phyloP scores from a whole-genome alignment of 2,888 invertebrate genomes.

The Ischnus inquisitorius region DNA sequence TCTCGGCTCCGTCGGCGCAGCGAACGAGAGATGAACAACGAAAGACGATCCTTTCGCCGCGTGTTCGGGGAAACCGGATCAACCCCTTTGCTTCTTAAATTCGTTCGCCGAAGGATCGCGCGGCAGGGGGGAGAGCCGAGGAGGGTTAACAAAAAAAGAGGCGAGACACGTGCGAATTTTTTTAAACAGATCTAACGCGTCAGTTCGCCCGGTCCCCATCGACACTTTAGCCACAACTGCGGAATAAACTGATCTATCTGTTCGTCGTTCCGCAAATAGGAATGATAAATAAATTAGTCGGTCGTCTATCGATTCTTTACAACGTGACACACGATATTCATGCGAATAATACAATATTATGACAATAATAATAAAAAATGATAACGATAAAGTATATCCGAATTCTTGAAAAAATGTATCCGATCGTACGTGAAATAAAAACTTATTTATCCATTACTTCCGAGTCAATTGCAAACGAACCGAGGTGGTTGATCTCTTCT shows the following conservation, averaged over 20 bases:
- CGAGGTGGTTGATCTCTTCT: too few species aligned
- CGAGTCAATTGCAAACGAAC: too few species aligned
- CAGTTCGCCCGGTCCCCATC: conserved; percentile 36
- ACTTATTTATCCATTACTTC: too few species aligned
- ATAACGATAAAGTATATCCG: too few species aligned
- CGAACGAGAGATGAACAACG: conserved; percentile 55
- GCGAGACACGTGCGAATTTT: conserved; percentile 62
- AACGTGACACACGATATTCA: conserved; percentile 17
- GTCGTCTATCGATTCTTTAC: conserved; percentile 28
- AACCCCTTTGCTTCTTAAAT: conserved; percentile 69
- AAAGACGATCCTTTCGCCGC: conserved; percentile 58
- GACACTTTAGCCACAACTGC: conserved; percentile 47
- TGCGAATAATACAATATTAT: neutral
- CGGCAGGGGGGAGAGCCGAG: neutral
- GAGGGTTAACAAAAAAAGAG: conserved; percentile 37
- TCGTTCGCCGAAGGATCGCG: conserved; percentile 37
- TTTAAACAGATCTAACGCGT: conserved; percentile 58
- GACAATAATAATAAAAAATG: conserved; percentile 1
- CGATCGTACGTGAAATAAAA: too few species aligned
- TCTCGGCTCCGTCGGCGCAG: conserved; percentile 17
- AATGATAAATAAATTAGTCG: conserved; percentile 62
- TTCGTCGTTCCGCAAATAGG: conserved; percentile 41
- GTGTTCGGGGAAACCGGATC: conserved; percentile 64
- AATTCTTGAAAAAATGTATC: too few species aligned
- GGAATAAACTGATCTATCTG: conserved; percentile 59